A percentile compares a stretch with the other conserved stretches of the same genome.
Evolutionary conservation across 2,113 vertebrate species (phyloP).

Genomic region (Caracal caracal): DNA sequence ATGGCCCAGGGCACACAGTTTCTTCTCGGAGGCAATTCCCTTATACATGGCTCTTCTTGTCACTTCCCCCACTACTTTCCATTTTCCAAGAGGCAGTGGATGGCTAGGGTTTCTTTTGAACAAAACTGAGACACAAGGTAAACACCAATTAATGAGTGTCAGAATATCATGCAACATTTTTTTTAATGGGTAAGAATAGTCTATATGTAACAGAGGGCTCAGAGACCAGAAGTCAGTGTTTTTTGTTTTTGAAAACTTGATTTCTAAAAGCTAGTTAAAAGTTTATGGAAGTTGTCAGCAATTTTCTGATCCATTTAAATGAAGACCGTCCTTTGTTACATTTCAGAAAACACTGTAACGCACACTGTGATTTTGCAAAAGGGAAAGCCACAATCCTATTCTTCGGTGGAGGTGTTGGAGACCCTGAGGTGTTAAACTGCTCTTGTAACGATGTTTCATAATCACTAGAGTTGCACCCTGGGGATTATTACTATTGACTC

Average conservation of each 20-base stretch:
- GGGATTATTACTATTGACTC: not conserved
- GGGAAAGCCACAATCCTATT: not conserved
- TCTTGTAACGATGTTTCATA: not conserved
- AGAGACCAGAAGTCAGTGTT: not conserved
- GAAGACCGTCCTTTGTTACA: not conserved
- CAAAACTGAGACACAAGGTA: not conserved
- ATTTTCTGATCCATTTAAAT: slow-evolving; percentile 43
- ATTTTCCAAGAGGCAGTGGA: not conserved
- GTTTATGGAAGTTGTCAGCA: not conserved
- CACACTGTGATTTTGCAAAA: not conserved
- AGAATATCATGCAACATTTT: not conserved
- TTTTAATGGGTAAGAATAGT: not conserved
- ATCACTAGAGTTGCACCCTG: not conserved
- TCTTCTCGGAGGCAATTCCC: not conserved
- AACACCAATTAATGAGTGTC: not conserved
- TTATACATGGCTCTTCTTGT: not conserved
- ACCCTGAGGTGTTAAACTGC: not conserved
- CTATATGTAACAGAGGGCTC: not conserved
- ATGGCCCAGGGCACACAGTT: not conserved
- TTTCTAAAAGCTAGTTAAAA: not conserved
- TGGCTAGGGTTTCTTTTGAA: not conserved
- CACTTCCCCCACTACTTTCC: not conserved
- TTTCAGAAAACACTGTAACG: not conserved
- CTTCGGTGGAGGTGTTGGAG: not conserved
- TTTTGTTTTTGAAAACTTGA: not conserved